Conservation (phyloP, 2,113 vertebrate species). For the Dromas ardeola region DNA sequence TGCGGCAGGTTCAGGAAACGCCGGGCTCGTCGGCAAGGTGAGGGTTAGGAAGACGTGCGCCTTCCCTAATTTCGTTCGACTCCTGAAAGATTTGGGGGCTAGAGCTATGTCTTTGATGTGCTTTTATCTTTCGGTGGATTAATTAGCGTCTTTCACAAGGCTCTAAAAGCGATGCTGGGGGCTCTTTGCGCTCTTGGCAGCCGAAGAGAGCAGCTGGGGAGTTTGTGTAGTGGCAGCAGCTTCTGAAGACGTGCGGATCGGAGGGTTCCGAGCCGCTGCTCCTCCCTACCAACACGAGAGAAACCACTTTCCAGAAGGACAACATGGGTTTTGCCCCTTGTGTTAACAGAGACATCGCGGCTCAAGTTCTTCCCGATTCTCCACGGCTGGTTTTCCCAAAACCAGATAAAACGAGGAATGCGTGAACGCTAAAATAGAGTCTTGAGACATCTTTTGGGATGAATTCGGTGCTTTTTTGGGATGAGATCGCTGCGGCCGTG, state of each 20-base stretch:
- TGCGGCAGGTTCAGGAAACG: neutral
- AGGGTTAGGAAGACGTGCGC: neutral
- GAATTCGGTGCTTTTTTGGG: neutral
- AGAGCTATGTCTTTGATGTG: neutral
- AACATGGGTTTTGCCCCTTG: neutral
- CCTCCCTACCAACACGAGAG: neutral
- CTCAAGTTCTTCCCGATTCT: neutral
- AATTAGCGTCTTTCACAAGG: neutral
- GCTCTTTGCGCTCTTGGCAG: neutral
- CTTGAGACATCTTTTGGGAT: neutral
- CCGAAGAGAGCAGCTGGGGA: neutral
- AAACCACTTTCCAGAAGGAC: neutral
- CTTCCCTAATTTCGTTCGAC: neutral
- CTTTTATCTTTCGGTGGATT: neutral
- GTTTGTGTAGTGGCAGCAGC: neutral
- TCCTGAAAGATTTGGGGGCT: neutral
- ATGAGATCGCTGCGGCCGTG: neutral
- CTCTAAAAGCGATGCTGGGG: neutral
- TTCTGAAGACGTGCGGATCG: neutral
- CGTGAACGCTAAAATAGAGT: neutral
- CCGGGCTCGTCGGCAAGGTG: neutral
- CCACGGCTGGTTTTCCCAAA: neutral
- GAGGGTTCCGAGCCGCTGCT: neutral
- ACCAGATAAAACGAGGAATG: neutral
- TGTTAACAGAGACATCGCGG: accelerated